phyloP scores from a whole-genome alignment of 1,140 invertebrate genomes.

The Sesamia nonagrioides region DNA sequence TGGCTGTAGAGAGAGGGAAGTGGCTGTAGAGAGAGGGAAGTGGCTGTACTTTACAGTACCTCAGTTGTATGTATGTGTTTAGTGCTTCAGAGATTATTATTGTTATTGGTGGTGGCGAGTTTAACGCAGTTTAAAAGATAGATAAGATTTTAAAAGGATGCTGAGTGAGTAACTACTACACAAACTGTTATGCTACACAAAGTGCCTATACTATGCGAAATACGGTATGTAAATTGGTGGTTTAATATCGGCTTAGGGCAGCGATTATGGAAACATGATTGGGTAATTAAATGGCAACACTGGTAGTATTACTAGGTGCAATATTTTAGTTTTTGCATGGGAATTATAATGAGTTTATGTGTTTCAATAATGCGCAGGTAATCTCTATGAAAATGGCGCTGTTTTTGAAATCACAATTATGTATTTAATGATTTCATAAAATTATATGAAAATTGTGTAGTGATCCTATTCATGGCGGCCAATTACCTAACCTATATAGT shows the following conservation, averaged over 20 bases:
- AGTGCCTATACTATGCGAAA: not conserved
- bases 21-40: not conserved
- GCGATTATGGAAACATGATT: constrained; percentile 1
- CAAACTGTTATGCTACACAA: not conserved
- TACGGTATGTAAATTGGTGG: constrained; percentile 6
- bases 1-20: not conserved
- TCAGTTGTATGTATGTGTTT: not conserved
- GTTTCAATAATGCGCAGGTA: not conserved
- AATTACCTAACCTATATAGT: no score
- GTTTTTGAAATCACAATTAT: no score
- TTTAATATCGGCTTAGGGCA: constrained; percentile 30
- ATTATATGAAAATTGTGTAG: no score
- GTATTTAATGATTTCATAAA: no score
- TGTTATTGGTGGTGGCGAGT: not conserved
- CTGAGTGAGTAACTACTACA: not conserved
- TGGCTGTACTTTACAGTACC: not conserved
- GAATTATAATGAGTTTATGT: constrained; percentile 10
- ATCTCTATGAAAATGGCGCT: not conserved
- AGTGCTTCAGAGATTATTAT: not conserved
- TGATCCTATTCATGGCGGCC: no score
- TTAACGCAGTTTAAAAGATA: not conserved
- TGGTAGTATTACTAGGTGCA: constrained; percentile 2
- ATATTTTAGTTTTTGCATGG: constrained; percentile 3
- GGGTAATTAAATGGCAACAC: constrained; percentile 21
- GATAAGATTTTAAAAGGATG: no score